A percentile compares a stretch with the other conserved stretches of the same genome.
Evolutionary conservation across 2,113 vertebrate species (phyloP).

Genomic region (Mus musculus): DNA sequence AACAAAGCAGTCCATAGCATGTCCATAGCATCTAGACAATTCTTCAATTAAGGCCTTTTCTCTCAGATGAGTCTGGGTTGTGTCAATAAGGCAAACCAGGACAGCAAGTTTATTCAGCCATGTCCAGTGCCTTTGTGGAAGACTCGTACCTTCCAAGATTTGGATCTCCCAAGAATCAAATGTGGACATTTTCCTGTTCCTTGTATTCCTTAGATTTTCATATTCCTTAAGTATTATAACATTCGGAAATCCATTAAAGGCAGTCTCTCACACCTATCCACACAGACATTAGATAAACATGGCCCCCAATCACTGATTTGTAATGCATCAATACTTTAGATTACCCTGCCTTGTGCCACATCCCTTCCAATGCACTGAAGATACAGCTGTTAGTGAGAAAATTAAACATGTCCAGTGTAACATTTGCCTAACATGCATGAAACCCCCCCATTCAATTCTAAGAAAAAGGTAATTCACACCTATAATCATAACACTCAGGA

Average conservation of each 20-base stretch:
- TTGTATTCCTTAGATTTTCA: neutral
- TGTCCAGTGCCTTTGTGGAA: neutral
- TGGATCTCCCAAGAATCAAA: neutral
- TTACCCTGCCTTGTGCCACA: neutral
- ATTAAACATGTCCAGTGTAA: neutral
- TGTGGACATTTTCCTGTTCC: neutral
- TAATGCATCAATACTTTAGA: neutral
- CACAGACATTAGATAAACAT: neutral
- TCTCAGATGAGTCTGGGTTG: neutral
- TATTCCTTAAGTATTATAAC: too few relatives aligned
- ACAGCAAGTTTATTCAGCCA: neutral
- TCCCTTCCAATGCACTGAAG: neutral
- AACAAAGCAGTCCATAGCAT: neutral
- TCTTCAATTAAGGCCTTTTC: neutral
- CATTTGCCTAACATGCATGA: neutral
- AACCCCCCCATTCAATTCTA: neutral
- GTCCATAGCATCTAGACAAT: too few relatives aligned
- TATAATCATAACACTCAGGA: neutral
- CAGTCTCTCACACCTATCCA: neutral
- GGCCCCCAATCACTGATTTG: neutral
- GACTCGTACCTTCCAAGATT: too few relatives aligned
- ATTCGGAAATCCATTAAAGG: neutral
- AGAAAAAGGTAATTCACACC: neutral
- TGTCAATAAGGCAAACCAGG: neutral
- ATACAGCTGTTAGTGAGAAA: neutral